Percentiles rank a stretch among this genome's conserved stretches.
Evolutionary conservation across 1,140 invertebrate genomes (phyloP).

Genomic region (Tetramorium alpestre): DNA sequence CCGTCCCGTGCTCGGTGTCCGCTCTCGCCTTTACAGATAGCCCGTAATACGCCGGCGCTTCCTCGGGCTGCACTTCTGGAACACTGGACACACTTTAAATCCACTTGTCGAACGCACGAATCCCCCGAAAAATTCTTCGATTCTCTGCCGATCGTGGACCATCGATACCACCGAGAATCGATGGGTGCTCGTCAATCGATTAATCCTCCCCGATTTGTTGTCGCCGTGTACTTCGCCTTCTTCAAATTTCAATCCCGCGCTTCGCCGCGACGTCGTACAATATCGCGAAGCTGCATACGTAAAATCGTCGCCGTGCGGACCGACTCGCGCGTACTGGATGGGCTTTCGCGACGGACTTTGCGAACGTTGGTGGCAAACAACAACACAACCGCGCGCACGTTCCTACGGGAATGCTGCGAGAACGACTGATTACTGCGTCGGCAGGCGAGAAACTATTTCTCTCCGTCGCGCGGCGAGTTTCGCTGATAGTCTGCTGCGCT

Average conservation of each 20-base stretch:
- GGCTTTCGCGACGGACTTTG: not conserved
- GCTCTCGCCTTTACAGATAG: not conserved
- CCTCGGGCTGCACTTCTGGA: not conserved
- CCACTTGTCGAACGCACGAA: constrained; percentile 29
- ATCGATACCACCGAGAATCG: not conserved
- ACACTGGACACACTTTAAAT: constrained; percentile 53
- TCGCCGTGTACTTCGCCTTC: not conserved
- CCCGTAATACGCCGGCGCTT: not conserved
- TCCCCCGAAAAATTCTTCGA: not conserved
- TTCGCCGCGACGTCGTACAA: not conserved
- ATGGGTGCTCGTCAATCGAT: not conserved
- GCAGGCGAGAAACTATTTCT: constrained; percentile 36
- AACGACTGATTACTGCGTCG: constrained; percentile 41
- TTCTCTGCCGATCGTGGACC: not conserved
- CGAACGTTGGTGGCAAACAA: not conserved
- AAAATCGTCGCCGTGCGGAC: not conserved
- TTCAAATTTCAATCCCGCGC: not conserved
- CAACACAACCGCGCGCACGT: constrained; percentile 22
- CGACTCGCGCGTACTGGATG: constrained; percentile 6
- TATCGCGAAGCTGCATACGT: not conserved
- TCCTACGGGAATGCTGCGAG: constrained; percentile 8
- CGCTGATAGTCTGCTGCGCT: constrained; percentile 57
- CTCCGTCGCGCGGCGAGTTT: constrained; percentile 60
- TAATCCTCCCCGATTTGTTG: not conserved
- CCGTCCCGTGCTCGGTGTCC: not conserved